Evolutionary conservation across 2,888 invertebrate species (phyloP), one percentile per base, ranked within the genome.

Genomic region (Leucophenga maculata): DNA sequence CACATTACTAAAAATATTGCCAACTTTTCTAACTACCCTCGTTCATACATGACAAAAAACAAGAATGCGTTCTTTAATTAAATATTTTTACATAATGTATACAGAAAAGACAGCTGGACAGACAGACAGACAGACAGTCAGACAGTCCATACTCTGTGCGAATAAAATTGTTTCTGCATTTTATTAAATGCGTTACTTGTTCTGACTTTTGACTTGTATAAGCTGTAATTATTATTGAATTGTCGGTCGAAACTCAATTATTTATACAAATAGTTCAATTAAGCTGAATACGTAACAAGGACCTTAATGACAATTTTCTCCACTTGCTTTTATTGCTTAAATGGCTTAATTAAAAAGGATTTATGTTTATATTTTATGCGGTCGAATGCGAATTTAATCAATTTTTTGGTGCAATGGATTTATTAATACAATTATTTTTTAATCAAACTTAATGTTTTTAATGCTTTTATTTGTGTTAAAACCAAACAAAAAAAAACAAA

Each of bases 241-340:
- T 80, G 77, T 78, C 74, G 75, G 79, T 26, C n/a, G 39, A 75
- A 80, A 80, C 77, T 76, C 75, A 82, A 80, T 80, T 80, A 82
- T 78, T 78, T 65, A 77, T 78, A 78, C 80, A 82, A 82, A 80
- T 78, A 82, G 82, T 78, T 78, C 74, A 80, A 82, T 80, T 80
- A 80, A 31, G 59, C 59, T 13, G 32, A 59, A 59, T 32, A 32
- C 16, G 31, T 32, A 32, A 31, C 6, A 73, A 72, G 57, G 32
- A 18, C 26, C 50, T 68, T 69, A 78, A 74, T 74, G 74, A 54
- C 73, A 11, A 69, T 75, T 74, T 74, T 39, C 39, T 67, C 64
- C 39, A 50, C 18, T 64, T 31, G 14, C 18, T 16, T 50, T 70
- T 65, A 75, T 67, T 74, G 64, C 57, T 20, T 46, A 66, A 69